Conservation (phyloP, 2,797 vertebrate genomes). For the Amphiprion clarkii region DNA sequence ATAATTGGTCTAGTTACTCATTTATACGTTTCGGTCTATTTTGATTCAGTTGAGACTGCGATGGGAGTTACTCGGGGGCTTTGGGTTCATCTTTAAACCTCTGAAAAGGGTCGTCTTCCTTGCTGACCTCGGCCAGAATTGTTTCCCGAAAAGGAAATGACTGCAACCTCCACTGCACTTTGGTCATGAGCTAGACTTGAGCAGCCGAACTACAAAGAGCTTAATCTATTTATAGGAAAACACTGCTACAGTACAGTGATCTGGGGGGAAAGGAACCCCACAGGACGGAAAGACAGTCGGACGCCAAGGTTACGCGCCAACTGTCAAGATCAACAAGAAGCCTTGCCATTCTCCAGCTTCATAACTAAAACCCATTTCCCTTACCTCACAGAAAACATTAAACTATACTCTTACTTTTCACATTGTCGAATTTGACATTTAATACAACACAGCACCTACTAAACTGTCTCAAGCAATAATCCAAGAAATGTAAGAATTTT, state of each 20-base stretch:
- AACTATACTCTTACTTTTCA: slow-evolving; percentile 63
- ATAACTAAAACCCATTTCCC: slow-evolving; percentile 59
- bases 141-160: slow-evolving; percentile 83
- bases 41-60: slow-evolving; percentile 32
- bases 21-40: slow-evolving; percentile 41
- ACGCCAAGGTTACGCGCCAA: slow-evolving; percentile 67
- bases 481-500: slow-evolving; percentile 30
- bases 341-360: slow-evolving; percentile 46
- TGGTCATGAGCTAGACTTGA: slow-evolving; percentile 70
- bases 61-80: slow-evolving; percentile 53
- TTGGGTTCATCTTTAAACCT: slow-evolving; percentile 74
- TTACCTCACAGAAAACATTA: slow-evolving; percentile 54
- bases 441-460: slow-evolving; percentile 55
- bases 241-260: slow-evolving; percentile 78
- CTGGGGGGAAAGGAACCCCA: slow-evolving; percentile 63
- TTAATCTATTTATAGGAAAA: slow-evolving; percentile 89
- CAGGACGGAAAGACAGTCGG: slow-evolving; percentile 68
- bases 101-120: slow-evolving; percentile 70
- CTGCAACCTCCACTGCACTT: slow-evolving; percentile 75
- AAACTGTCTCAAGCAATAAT: slow-evolving; percentile 53
- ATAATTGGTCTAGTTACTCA: slow-evolving; percentile 44
- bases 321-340: slow-evolving; percentile 65
- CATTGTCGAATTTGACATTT: slow-evolving; percentile 59
- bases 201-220: slow-evolving; percentile 73
- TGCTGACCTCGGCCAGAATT: slow-evolving; percentile 67